Conservation (phyloP, 1,140 invertebrate species). For the Calycopis cecrops region DNA sequence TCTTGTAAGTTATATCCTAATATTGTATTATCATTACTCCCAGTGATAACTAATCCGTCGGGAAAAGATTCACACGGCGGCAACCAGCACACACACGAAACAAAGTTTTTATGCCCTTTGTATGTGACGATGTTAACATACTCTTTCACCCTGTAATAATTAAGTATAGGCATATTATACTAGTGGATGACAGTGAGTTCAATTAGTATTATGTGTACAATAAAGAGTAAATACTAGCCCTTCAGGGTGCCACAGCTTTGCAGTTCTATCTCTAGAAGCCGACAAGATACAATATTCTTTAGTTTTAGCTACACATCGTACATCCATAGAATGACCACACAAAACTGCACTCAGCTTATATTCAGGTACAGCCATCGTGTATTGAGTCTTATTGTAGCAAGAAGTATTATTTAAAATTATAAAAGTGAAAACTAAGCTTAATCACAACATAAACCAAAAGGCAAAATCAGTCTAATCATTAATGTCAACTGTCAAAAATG, state of each 20-base stretch:
- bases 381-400: conserved; percentile 13
- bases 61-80: conserved; percentile 81
- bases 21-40: conserved; percentile 91
- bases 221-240: conserved; percentile 76
- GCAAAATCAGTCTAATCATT: background rate
- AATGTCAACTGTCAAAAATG: background rate
- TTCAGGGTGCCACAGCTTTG: conserved; percentile 87
- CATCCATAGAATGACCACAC: conserved; percentile 88
- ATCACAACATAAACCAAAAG: conserved; percentile 11
- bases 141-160: conserved; percentile 63
- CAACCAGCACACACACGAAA: conserved; percentile 86
- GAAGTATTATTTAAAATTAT: conserved; percentile 14
- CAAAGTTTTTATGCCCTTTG: conserved; percentile 90
- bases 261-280: conserved; percentile 90
- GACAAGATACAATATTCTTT: conserved; percentile 85
- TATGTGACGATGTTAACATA: conserved; percentile 81
- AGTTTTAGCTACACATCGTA: conserved; percentile 82
- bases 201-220: background rate
- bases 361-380: conserved; percentile 66
- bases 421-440: conserved; percentile 24
- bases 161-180: background rate
- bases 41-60: conserved; percentile 88
- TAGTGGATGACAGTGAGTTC: background rate
- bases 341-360: conserved; percentile 87
- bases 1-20: conserved; percentile 82